Evolutionary conservation across 1,140 invertebrate genomes (phyloP).

Genomic region (Atopsyche davidsoni): DNA sequence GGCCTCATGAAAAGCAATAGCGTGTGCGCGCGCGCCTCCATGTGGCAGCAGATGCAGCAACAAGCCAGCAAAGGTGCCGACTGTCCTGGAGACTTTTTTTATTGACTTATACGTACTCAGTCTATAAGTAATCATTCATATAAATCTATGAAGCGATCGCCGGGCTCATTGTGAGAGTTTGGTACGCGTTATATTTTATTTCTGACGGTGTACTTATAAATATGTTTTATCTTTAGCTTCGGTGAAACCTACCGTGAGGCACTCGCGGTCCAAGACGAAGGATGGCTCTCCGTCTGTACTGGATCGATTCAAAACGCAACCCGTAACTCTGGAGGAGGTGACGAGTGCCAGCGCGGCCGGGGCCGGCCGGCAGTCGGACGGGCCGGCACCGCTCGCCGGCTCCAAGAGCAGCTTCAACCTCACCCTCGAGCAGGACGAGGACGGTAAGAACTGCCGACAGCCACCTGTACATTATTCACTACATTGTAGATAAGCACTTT

Average conservation of each 20-base stretch:
- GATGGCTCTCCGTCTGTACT: constrained; percentile 37
- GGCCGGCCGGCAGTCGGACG: too few species aligned
- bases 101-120: too few species aligned
- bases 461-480: too few species aligned
- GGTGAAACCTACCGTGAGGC: constrained; percentile 43
- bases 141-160: too few species aligned
- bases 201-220: background rate
- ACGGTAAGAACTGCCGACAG: constrained; percentile 39
- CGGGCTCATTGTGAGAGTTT: too few species aligned
- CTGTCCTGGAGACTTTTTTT: background rate
- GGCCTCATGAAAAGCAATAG: constrained; percentile 53
- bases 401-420: constrained; percentile 44
- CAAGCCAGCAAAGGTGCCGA: constrained; percentile 44
- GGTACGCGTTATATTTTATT: background rate
- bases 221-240: constrained; percentile 34
- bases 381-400: constrained; percentile 37
- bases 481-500: background rate
- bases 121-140: too few species aligned
- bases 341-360: constrained; percentile 28
- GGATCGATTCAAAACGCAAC: constrained; percentile 44
- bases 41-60: constrained; percentile 57
- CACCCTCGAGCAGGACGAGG: constrained; percentile 46
- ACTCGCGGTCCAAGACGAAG: constrained; percentile 44
- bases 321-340: constrained; percentile 33
- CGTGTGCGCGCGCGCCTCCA: constrained; percentile 53